Evolutionary conservation across 1,140 invertebrate species (phyloP), one percentile per base, ranked within the genome.

Genomic region (Drosophila bocki): DNA sequence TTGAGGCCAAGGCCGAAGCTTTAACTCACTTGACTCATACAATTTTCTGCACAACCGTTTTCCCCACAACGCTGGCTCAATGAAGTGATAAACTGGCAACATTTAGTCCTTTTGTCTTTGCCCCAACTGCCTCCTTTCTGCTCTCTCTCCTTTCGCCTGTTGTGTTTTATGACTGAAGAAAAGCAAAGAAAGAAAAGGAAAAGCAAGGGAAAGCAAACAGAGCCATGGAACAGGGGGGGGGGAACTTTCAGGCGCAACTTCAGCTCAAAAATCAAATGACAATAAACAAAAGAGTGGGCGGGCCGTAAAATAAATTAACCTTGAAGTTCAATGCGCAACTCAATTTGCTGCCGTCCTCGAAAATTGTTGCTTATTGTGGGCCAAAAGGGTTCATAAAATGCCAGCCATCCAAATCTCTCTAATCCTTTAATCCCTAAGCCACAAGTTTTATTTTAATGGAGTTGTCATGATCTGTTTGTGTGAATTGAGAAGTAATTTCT

Each of bases 41-140:
- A 69, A 54, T 51, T 70, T 71, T 60, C 53, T 35, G 17, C 22
- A 35, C 60, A 22, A 19, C 9, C 35, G 45, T 48, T 57, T 33
- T 45, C 3, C 29, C 58, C 56, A 45, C 62, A 71, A 65, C 35
- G 33, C 42, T 41, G 57, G 50, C 60, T 26, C 80, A 82, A 83
- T 82, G 80, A 82, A 67, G 80, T 83, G 80, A 82, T 83, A 82
- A 83, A 79, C 75, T 75, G 80, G 80, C 64, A 82, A 79, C 80
- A 83, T 83, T 83, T 76, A 79, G 70, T 63, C 53, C 70, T 56
- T 71, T 64, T 56, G 41, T 76, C 51, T 70, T 59, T 57, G 56
- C 35, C 35, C 39, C 58, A n/a, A 7, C 45, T 37, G 39, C 39
- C 41, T 13, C 11, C 35, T 7, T 15, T 6, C 26, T 45, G 3